Evolutionary conservation across 2,113 vertebrate genomes (phyloP), one percentile per base, ranked within the genome.

Genomic region (Mesoclemmys tuberculata): DNA sequence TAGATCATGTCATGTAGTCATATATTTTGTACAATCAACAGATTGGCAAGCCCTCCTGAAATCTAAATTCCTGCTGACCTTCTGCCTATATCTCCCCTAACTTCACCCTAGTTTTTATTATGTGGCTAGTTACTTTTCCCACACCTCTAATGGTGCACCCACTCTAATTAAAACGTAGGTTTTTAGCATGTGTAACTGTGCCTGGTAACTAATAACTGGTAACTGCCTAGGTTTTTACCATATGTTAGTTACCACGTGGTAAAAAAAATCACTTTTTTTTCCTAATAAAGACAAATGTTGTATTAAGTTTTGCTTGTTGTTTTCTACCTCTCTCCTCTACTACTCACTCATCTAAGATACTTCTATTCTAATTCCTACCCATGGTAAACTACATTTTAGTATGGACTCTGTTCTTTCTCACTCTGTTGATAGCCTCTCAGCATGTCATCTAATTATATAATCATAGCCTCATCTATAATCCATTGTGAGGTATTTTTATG

Each of bases 311-410:
- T 19, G 55, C 2, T 18, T 71, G 49, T 27, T 79, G 46, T 68
- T 90, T 84, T 38, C 81, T 90, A 51, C 21, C 9, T 26, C 89
- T 83, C 55, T 8, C 11, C 27, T 29, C 5, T 10, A 1, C 13
- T 41, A 49, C 21, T 68, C 46, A 91, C 24, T 13, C n/a, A 21
- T 64, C 0, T 5, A 54, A 13, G 0, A 2, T 4, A 1, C 8
- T 41, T 41, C 78, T 0, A 0, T 38, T 27, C 54, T 84, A 56
- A 92, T 68, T 55, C 18, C 0, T 0, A 75, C 24, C 64, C n/a
- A 22, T 9, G 64, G 9, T 71, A 38, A 90, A 38, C 81, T 84
- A 54, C 12, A 68, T 68, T 27, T 71, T 6, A 85, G 89, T 55
- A 92, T 27, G 4, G 29, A 74, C 88, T 89, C 38, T 78, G 29